phyloP scores from a whole-genome alignment of 2,888 invertebrate species.

The Harpagoxenus sublaevis region DNA sequence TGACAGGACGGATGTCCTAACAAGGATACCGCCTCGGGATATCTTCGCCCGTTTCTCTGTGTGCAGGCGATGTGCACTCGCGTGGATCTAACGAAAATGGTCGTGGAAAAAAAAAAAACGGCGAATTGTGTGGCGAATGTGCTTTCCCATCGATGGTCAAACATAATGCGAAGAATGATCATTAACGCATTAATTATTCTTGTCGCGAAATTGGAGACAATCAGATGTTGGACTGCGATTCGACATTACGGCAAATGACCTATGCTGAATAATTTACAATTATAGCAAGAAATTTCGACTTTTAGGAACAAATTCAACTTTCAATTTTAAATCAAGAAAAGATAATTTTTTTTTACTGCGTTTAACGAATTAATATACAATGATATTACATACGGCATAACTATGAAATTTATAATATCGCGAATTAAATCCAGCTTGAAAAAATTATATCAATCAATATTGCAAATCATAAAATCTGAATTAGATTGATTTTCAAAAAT shows the following conservation, averaged over 20 bases:
- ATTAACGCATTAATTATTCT: neutral
- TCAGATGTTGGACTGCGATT: neutral
- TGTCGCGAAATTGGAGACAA: neutral
- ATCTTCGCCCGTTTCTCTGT: slow-evolving; percentile 66
- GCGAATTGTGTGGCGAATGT: neutral
- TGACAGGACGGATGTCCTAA: slow-evolving; percentile 86
- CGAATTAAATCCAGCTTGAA: neutral
- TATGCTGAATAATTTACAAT: neutral
- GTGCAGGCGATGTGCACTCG: slow-evolving; percentile 14
- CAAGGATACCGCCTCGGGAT: slow-evolving; percentile 84
- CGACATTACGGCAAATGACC: neutral
- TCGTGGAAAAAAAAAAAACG: slow-evolving; percentile 13
- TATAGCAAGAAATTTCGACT: neutral
- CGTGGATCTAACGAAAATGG: slow-evolving; percentile 9
- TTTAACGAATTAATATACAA: neutral
- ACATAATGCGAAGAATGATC: neutral
- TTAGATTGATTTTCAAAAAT: slow-evolving; percentile 12
- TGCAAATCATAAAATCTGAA: neutral
- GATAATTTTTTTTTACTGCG: neutral
- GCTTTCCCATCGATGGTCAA: neutral
- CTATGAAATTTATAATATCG: neutral
- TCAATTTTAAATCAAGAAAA: neutral
- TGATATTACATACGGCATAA: neutral
- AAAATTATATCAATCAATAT: neutral
- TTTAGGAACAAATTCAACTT: neutral